Evolutionary conservation across 2,797 vertebrate species (phyloP).

Genomic region (Manis pentadactyla): DNA sequence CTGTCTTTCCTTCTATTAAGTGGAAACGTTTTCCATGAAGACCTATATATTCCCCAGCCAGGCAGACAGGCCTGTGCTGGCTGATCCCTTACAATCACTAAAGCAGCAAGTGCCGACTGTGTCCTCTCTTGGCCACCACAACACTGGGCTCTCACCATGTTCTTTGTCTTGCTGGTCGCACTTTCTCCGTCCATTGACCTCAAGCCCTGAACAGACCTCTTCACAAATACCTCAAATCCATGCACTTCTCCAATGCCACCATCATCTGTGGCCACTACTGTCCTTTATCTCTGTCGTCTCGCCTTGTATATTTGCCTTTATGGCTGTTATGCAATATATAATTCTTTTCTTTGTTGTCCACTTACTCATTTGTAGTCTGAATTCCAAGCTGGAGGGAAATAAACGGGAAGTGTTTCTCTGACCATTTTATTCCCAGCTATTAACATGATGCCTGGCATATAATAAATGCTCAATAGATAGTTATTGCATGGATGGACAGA

Average conservation of each 20-base stretch:
- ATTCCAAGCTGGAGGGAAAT: neutral
- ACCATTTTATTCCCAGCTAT: neutral
- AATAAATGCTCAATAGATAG: neutral
- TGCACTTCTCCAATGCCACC: neutral
- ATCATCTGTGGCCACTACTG: neutral
- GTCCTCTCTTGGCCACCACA: neutral
- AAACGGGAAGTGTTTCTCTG: neutral
- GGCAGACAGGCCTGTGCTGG: neutral
- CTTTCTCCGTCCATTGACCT: neutral
- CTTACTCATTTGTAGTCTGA: neutral
- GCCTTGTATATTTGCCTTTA: neutral
- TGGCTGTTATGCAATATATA: neutral
- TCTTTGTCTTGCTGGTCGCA: neutral
- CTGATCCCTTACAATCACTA: neutral
- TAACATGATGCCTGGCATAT: neutral
- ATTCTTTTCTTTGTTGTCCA: neutral
- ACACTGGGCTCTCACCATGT: neutral
- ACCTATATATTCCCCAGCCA: neutral
- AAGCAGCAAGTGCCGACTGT: fast-evolving
- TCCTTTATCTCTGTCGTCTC: neutral
- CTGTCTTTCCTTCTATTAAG: conserved; percentile 21
- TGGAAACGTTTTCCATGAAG: neutral
- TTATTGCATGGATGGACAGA: neutral
- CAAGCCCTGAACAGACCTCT: neutral
- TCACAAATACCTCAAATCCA: neutral